Evolutionary conservation across 2,113 vertebrate species (phyloP).

Genomic region (Indicator indicator): DNA sequence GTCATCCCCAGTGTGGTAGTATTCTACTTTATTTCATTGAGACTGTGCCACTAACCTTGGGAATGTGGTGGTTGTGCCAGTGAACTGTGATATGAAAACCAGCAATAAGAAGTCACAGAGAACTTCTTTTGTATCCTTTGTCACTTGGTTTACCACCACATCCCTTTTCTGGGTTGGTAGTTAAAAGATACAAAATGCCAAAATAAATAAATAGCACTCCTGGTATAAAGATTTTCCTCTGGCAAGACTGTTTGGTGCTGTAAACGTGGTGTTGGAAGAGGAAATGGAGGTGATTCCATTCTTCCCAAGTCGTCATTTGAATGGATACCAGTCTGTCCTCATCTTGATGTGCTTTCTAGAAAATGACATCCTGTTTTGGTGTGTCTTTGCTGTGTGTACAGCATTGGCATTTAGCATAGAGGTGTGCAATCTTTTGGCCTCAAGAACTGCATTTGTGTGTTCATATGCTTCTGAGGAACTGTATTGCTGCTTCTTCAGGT

Average conservation of each 20-base stretch:
- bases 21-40: background rate
- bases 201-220: background rate
- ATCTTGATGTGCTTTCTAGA: background rate
- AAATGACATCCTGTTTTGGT: background rate
- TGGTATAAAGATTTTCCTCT: background rate
- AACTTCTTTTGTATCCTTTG: background rate
- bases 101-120: background rate
- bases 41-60: background rate
- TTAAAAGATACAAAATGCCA: background rate
- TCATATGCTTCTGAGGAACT: background rate
- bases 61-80: fast-evolving
- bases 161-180: background rate
- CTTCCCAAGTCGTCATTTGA: background rate
- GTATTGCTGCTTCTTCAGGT: background rate
- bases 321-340: background rate
- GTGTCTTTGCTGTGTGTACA: background rate
- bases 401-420: background rate
- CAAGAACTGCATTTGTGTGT: background rate
- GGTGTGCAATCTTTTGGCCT: background rate
- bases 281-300: background rate
- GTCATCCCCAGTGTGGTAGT: background rate
- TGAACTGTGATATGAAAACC: background rate
- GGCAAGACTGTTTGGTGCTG: background rate
- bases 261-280: background rate
- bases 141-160: background rate